Evolutionary conservation across 23 tunicate genomes (phyloP).

Genomic region (Halocynthia aurantium): DNA sequence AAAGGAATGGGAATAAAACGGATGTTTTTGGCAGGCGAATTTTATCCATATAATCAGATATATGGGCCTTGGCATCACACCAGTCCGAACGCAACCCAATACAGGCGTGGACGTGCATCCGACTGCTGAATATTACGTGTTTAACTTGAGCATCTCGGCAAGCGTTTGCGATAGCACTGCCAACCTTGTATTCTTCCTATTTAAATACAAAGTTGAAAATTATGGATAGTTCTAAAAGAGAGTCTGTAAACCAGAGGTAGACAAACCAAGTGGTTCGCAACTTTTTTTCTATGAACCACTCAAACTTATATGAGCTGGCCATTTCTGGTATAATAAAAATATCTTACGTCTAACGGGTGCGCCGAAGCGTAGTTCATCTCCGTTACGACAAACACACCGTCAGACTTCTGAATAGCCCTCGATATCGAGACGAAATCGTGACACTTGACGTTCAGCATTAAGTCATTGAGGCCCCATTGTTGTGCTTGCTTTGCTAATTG

Average conservation of each 20-base stretch:
- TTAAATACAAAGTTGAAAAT: not conserved
- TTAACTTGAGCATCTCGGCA: conserved; percentile 9
- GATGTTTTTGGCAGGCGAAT: conserved; percentile 20
- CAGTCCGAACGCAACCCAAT: conserved; percentile 48
- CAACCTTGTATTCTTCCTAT: conserved; percentile 46
- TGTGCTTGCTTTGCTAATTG: conserved; percentile 5
- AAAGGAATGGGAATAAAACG: conserved; percentile 41
- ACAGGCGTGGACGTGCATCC: conserved; percentile 45
- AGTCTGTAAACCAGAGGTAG: not conserved
- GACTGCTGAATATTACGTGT: conserved; percentile 43
- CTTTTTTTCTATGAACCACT: not conserved
- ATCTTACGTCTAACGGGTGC: conserved; percentile 30
- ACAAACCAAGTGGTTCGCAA: not conserved
- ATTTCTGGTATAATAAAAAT: not conserved
- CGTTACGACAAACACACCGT: conserved; percentile 24
- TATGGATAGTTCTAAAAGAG: not conserved
- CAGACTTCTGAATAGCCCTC: conserved; percentile 11
- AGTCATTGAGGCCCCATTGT: conserved; percentile 6
- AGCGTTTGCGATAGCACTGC: conserved; percentile 40
- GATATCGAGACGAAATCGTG: conserved; percentile 1
- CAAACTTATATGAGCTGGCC: not conserved
- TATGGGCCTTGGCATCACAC: conserved; percentile 62
- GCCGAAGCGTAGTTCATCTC: conserved; percentile 29
- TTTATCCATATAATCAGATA: conserved; percentile 41
- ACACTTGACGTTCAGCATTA: conserved; percentile 7